These are phyloP conservation scores for Podargus strigoides DNA, from an alignment of 2,797 vertebrate species.

Conservation along the genomic window DNA sequence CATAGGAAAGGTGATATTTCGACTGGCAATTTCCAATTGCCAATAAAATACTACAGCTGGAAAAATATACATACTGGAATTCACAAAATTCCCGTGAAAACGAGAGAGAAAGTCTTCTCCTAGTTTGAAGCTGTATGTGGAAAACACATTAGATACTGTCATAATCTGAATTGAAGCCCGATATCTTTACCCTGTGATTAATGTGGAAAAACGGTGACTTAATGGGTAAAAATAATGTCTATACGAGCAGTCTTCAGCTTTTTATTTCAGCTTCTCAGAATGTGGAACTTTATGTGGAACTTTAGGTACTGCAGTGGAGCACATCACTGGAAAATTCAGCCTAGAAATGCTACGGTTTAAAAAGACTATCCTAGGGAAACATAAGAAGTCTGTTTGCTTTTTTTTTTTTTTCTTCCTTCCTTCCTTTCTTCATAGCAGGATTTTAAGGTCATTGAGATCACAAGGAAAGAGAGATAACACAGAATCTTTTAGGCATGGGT, in stretches of 20 bases:
- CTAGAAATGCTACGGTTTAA: not conserved
- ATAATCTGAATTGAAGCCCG: slow-evolving; percentile 74
- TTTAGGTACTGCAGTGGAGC: slow-evolving; percentile 20
- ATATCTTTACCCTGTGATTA: slow-evolving; percentile 75
- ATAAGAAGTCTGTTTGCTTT: not conserved
- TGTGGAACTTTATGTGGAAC: slow-evolving; percentile 40
- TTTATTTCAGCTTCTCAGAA: slow-evolving; percentile 61
- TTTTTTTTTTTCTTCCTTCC: no score
- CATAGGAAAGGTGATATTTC: slow-evolving; percentile 71
- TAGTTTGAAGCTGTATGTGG: slow-evolving; percentile 65
- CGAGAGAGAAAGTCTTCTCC: slow-evolving; percentile 66
- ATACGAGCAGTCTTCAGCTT: slow-evolving; percentile 44
- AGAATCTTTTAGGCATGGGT: not conserved
- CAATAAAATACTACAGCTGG: slow-evolving; percentile 75
- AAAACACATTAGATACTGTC: slow-evolving; percentile 76
- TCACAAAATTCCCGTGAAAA: slow-evolving; percentile 75
- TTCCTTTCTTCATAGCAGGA: not conserved
- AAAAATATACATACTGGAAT: slow-evolving; percentile 75
- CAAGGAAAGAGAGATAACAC: not conserved
- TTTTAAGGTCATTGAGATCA: not conserved
- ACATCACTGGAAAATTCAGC: slow-evolving; percentile 45
- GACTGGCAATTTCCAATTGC: slow-evolving; percentile 65
- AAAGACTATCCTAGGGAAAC: not conserved
- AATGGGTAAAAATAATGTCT: slow-evolving; percentile 60
- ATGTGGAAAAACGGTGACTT: slow-evolving; percentile 78